Evolutionary conservation across 37 sponge, comb jelly and placozoan genomes (phyloP).

Genomic region (Chondrilla cf. caribensis): DNA sequence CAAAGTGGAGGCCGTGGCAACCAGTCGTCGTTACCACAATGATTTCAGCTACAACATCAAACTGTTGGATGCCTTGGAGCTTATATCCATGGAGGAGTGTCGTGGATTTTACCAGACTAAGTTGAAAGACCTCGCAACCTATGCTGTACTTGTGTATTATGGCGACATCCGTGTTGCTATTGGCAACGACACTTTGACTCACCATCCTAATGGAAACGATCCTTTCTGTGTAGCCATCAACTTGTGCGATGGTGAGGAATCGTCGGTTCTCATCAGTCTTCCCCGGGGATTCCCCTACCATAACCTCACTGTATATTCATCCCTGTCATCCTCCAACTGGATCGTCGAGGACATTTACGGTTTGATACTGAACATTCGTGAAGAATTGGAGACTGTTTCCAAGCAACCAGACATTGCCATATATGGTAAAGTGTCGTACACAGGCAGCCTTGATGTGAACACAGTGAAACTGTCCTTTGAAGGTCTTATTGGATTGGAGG

Average conservation of each 20-base stretch:
- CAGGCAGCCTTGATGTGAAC: neutral
- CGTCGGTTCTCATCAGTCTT: slow-evolving; percentile 1
- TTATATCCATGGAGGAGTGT: neutral
- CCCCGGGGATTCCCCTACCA: neutral
- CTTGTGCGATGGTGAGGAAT: neutral
- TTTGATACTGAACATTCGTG: neutral
- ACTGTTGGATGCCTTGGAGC: neutral
- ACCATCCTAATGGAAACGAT: neutral
- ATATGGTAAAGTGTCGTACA: neutral
- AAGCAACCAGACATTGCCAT: neutral
- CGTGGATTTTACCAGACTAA: neutral
- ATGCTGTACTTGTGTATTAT: slow-evolving; percentile 7
- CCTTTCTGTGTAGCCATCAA: slow-evolving; percentile 7
- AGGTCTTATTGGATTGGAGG: neutral
- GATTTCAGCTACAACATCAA: neutral
- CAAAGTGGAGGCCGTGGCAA: neutral
- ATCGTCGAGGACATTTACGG: neutral
- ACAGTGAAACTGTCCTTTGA: neutral
- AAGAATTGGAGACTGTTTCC: neutral
- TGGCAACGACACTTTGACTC: neutral
- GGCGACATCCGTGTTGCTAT: slow-evolving; percentile 2
- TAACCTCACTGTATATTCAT: neutral
- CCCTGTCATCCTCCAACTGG: neutral
- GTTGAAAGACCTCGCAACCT: neutral
- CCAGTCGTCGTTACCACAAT: neutral